Base-by-base conservation (phyloP, 1,140 invertebrate genomes). In the Saccostrea echinata region DNA sequence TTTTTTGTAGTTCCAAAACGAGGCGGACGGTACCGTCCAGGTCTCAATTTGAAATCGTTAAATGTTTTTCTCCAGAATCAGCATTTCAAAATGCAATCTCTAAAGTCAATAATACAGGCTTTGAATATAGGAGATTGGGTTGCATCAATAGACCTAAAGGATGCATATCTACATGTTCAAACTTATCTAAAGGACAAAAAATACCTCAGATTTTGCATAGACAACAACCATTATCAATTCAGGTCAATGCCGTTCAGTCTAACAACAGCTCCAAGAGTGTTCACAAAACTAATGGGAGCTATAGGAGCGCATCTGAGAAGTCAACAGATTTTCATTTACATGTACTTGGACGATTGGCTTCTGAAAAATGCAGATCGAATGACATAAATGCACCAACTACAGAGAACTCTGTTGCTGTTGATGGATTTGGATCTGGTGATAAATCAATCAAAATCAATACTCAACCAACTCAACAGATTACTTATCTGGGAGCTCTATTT, bases 71-170 rank as follows among this genome's bases (percentile, higher is more conserved):
- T 87, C 33, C 33, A 81, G 9, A 33, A 76, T 24, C 84, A 84
- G n/a, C 84, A 90, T 80, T 88, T 90, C 43, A 87, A 87, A 33
- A 90, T 90, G 84, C 81, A 88, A 61, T 86, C 55, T 52, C 57
- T 88, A 16, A 83, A 57, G 43, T 88, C 80, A 55, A 71, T 86
- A 16, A 90, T 87, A n/a, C 84, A 80, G 68, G 86, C 84, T 27
- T 21, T 90, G 27, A 35, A 83, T n/a, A 64, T 9, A 35, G 80
- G 84, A 24, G 76, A 88, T 24, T 90, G 86, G 86, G 84, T 55
- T 21, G 84, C 64, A 16, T 71, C 86, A 21, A 61, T 88, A 35
- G 86, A 90, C 85, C 68, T 88, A 3, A 82, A 33, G 76, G 88
- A 89, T 55, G 88, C 88, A 6, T 83, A 89, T 64, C 57, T 87